These are phyloP conservation scores for Xylota sylvarum DNA, from an alignment of 2,888 invertebrate genomes.

Conservation along the genomic window DNA sequence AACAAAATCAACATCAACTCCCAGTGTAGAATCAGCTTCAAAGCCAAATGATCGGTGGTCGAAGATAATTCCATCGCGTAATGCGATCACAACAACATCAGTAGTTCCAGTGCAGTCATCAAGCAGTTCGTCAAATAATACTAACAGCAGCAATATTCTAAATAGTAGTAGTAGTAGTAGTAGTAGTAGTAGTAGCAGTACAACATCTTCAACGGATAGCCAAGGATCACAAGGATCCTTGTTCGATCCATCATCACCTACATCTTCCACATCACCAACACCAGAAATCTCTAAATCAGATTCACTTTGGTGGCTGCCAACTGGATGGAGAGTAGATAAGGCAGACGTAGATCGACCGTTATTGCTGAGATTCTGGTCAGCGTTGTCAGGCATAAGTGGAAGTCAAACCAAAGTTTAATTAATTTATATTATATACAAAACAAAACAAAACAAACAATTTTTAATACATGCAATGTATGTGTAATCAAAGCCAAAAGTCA, in stretches of 20 bases:
- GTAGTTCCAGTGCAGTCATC: constrained; percentile 58
- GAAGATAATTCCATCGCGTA: constrained; percentile 68
- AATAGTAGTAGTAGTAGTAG: constrained; percentile 16
- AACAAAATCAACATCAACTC: constrained; percentile 68
- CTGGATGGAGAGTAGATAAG: constrained; percentile 82
- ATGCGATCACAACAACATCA: constrained; percentile 48
- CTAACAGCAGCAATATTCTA: constrained; percentile 43
- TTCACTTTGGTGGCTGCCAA: constrained; percentile 84
- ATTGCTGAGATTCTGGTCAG: constrained; percentile 82
- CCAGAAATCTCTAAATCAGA: constrained; percentile 73
- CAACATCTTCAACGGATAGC: constrained; percentile 42
- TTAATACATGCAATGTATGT: constrained; percentile 77
- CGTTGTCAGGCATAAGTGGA: constrained; percentile 77
- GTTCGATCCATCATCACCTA: constrained; percentile 60
- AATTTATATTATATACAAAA: constrained; percentile 63
- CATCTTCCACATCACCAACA: constrained; percentile 66
- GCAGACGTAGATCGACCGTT: constrained; percentile 81
- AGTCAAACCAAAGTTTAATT: constrained; percentile 78
- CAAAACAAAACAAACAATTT: constrained; percentile 40
- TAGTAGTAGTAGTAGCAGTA: constrained; percentile 37
- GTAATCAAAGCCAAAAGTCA: constrained; percentile 76
- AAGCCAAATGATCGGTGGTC: constrained; percentile 36
- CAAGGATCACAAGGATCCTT: constrained; percentile 76
- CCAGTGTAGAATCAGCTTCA: constrained; percentile 60
- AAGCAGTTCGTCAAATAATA: constrained; percentile 14